Conservation (phyloP, 2,888 invertebrate genomes). For the Netelia virgata region DNA sequence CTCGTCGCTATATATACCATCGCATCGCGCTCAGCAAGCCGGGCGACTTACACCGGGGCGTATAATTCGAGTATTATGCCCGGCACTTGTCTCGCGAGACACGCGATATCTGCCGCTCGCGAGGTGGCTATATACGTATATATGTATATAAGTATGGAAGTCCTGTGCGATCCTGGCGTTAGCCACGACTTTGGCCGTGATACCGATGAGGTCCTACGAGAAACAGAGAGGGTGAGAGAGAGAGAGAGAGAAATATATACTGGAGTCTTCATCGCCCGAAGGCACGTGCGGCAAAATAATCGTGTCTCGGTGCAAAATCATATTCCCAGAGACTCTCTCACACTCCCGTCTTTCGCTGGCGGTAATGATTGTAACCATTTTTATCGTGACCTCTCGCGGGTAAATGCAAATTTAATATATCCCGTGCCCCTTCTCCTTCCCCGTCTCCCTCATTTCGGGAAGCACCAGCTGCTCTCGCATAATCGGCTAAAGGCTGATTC, state of each 20-base stretch:
- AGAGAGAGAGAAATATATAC: constrained; percentile 19
- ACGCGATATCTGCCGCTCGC: constrained; percentile 75
- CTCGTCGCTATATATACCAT: constrained; percentile 46
- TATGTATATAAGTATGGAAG: not conserved
- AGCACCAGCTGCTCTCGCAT: constrained; percentile 49
- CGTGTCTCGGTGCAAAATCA: constrained; percentile 68
- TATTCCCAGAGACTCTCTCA: constrained; percentile 66
- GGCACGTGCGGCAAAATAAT: constrained; percentile 66
- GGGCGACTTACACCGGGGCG: constrained; percentile 70
- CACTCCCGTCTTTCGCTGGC: constrained; percentile 50
- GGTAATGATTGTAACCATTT: constrained; percentile 64
- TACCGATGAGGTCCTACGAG: constrained; percentile 62
- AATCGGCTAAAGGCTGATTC: no score
- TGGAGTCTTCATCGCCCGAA: constrained; percentile 57
- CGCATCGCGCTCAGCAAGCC: constrained; percentile 47
- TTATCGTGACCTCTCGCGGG: constrained; percentile 65
- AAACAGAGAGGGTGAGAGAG: constrained; percentile 27
- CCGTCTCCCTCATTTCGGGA: constrained; percentile 47
- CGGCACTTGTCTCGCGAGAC: constrained; percentile 75
- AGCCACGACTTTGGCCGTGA: constrained; percentile 63
- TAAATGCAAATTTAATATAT: constrained; percentile 63
- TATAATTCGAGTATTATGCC: constrained; percentile 77
- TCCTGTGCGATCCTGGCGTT: constrained; percentile 43
- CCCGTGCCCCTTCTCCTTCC: not conserved
- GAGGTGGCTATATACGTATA: constrained; percentile 40